phyloP scores from a whole-genome alignment of 2,797 vertebrate genomes.

The Xenopus petersii region DNA sequence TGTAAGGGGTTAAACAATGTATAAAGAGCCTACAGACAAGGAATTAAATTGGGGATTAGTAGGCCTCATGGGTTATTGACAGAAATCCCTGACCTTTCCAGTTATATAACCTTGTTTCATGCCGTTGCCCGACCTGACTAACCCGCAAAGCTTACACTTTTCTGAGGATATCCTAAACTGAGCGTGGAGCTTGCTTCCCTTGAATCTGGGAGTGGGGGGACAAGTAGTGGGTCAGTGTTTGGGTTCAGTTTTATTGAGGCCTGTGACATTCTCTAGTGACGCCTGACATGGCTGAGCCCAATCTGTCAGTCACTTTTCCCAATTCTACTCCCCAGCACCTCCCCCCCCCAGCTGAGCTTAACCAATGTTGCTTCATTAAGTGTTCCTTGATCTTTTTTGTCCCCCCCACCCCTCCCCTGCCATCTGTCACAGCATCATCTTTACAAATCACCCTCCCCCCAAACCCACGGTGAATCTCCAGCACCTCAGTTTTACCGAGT shows the following conservation, averaged over 20 bases:
- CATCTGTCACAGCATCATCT: constrained; percentile 44
- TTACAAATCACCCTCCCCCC: constrained; percentile 35
- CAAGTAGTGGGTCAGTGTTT: neutral
- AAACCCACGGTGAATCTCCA: neutral
- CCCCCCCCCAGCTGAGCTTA: constrained; percentile 25
- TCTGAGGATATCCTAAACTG: no score
- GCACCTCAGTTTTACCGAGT: neutral
- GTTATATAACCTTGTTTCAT: neutral
- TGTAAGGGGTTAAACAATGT: no score
- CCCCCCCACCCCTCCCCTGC: neutral
- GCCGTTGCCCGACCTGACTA: no score
- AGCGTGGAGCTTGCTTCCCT: no score
- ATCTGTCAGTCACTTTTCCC: neutral
- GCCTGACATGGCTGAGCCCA: neutral
- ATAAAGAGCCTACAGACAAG: no score
- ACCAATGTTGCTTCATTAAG: constrained; percentile 34
- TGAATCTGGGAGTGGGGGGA: no score
- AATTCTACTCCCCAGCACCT: neutral
- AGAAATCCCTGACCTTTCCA: neutral
- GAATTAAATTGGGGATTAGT: neutral
- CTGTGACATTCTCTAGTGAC: neutral
- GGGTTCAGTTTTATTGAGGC: neutral
- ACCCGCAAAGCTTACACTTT: neutral
- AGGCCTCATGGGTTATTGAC: neutral
- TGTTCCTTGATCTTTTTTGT: constrained; percentile 23